Percentiles rank a stretch among this genome's conserved stretches.
phyloP scores from a whole-genome alignment of 2,888 invertebrate genomes.

The Lepidocyrtinus sp. region DNA sequence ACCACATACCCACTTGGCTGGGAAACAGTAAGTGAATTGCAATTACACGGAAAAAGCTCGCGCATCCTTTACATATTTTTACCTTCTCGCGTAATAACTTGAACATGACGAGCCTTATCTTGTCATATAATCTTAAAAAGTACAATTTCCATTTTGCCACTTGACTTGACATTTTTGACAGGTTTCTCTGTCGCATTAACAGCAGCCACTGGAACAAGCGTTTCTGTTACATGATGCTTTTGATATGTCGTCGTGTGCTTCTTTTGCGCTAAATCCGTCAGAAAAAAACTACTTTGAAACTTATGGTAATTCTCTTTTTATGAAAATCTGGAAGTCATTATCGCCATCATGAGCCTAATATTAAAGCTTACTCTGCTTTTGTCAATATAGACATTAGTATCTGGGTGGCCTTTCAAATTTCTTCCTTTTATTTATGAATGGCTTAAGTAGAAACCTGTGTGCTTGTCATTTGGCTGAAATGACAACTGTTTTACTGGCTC shows the following conservation, averaged over 20 bases:
- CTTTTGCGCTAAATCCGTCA: conserved; percentile 7
- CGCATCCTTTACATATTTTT: conserved; percentile 7
- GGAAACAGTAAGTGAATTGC: neutral
- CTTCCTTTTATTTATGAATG: conserved; percentile 35
- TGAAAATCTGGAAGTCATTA: conserved; percentile 19
- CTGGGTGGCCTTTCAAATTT: neutral
- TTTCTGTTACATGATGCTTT: neutral
- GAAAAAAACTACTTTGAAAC: neutral
- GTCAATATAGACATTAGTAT: neutral
- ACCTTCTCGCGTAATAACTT: neutral
- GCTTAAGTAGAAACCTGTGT: conserved; percentile 53
- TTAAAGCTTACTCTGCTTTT: neutral
- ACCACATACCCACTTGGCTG: neutral
- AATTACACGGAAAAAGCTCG: neutral
- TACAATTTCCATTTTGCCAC: conserved; percentile 57
- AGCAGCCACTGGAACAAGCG: neutral
- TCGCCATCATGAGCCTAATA: neutral
- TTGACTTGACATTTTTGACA: conserved; percentile 60
- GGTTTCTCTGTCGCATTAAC: conserved; percentile 32
- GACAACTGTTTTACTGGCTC: neutral
- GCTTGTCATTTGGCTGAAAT: neutral
- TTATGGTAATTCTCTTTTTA: neutral
- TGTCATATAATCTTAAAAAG: conserved; percentile 55
- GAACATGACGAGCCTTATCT: conserved; percentile 42
- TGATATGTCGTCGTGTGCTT: conserved; percentile 2